These are phyloP conservation scores for Fregata magnificens DNA, from an alignment of 2,113 vertebrate species.

Conservation along the genomic window DNA sequence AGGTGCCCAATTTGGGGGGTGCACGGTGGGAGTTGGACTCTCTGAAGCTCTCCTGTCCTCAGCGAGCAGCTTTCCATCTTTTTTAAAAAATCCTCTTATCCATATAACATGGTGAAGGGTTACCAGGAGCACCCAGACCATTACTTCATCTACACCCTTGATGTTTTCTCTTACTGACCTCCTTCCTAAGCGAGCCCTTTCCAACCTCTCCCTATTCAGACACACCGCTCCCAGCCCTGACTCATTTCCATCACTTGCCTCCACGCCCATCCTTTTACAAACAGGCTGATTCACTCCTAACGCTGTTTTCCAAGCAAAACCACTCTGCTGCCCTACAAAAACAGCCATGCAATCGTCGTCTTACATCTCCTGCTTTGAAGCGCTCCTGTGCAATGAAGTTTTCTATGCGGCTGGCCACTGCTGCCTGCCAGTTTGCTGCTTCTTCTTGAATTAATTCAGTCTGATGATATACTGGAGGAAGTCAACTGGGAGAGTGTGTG, in stretches of 20 bases:
- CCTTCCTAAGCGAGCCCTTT: neutral
- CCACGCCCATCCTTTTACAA: neutral
- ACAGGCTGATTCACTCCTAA: neutral
- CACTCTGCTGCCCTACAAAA: neutral
- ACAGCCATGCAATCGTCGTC: neutral
- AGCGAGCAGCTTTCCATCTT: neutral
- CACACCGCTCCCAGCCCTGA: rapidly evolving
- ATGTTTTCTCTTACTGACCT: neutral
- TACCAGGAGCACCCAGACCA: neutral
- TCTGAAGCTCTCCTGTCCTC: neutral
- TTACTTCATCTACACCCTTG: neutral
- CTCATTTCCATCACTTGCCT: neutral
- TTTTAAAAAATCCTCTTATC: neutral
- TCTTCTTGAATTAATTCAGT: neutral
- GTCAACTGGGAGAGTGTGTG: neutral
- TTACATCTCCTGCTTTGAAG: neutral
- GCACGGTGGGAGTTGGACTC: rapidly evolving
- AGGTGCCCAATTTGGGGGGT: neutral
- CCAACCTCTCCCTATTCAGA: neutral
- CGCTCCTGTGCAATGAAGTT: neutral
- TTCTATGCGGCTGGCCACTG: neutral
- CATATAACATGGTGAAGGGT: rapidly evolving
- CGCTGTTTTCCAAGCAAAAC: neutral
- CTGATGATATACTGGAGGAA: neutral
- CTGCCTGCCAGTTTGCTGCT: neutral